Conservation (phyloP, 2,888 invertebrate species). For the Drosophila diplacantha region DNA sequence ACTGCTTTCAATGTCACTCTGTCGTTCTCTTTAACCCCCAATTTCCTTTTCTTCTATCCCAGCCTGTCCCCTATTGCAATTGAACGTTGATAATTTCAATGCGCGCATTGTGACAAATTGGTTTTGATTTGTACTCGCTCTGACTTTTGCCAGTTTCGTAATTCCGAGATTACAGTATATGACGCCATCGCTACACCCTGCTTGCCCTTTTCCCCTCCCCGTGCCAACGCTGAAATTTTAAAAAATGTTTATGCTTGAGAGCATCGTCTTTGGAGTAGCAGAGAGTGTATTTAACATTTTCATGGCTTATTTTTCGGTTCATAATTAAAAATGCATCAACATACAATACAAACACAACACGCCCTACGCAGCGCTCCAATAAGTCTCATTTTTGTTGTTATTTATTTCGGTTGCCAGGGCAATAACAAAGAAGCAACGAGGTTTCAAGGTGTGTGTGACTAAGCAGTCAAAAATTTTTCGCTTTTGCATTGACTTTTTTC, state of each 20-base stretch:
- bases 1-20: constrained; percentile 65
- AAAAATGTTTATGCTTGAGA: constrained; percentile 61
- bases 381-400: constrained; percentile 34
- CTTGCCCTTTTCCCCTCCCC: constrained; percentile 1
- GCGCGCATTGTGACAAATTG: constrained; percentile 65
- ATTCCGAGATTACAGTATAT: constrained; percentile 57
- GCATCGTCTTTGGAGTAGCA: constrained; percentile 36
- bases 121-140: constrained; percentile 58
- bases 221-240: not conserved
- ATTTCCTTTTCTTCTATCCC: constrained; percentile 5
- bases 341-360: constrained; percentile 48
- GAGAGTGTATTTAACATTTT: constrained; percentile 40
- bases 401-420: constrained; percentile 62
- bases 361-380: constrained; percentile 49
- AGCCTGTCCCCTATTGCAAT: constrained; percentile 42
- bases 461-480: constrained; percentile 61
- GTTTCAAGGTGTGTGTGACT: constrained; percentile 72
- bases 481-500: constrained; percentile 59
- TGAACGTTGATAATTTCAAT: constrained; percentile 65
- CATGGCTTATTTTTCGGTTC: constrained; percentile 50
- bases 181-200: constrained; percentile 33
- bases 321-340: constrained; percentile 69
- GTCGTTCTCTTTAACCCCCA: constrained; percentile 9
- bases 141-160: constrained; percentile 49
- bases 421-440: constrained; percentile 44